phyloP scores from a whole-genome alignment of 64 coral and sea anemone species.

The Montipora efflorescens region DNA sequence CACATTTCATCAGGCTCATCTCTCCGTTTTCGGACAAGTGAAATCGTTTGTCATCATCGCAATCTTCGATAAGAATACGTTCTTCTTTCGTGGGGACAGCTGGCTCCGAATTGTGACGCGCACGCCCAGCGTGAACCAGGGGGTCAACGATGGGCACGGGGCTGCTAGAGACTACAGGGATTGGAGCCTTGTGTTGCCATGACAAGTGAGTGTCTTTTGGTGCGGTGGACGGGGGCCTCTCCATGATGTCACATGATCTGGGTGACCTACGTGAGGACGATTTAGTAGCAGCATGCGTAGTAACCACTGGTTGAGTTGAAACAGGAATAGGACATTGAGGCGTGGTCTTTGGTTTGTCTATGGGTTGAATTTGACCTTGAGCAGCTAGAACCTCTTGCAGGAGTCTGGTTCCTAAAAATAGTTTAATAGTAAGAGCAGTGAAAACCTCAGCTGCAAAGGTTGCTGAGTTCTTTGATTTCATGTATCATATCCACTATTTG shows the following conservation, averaged over 20 bases:
- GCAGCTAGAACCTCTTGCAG: conserved; percentile 47
- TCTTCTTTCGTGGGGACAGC: conserved; percentile 17
- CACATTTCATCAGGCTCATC: conserved; percentile 68
- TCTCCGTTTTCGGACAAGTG: neutral
- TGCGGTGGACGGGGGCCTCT: neutral
- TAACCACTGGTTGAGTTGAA: conserved; percentile 25
- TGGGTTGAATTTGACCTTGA: conserved; percentile 33
- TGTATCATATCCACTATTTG: no score
- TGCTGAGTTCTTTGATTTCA: no score
- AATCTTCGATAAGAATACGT: conserved; percentile 36
- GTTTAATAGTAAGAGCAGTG: neutral
- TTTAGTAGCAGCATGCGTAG: conserved; percentile 1
- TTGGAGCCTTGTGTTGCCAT: conserved; percentile 5
- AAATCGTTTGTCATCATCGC: conserved; percentile 24
- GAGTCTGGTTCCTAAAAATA: conserved; percentile 33
- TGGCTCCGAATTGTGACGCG: neutral
- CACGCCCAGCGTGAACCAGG: neutral
- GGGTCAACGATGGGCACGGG: neutral
- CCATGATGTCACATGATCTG: neutral
- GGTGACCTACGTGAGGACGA: conserved; percentile 18
- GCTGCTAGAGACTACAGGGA: neutral
- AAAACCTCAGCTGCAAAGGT: no score
- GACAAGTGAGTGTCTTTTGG: conserved; percentile 26
- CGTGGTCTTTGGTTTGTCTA: conserved; percentile 6
- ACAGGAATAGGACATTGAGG: neutral